Conservation (phyloP, 2,888 invertebrate genomes). For the Lottia scabra region DNA sequence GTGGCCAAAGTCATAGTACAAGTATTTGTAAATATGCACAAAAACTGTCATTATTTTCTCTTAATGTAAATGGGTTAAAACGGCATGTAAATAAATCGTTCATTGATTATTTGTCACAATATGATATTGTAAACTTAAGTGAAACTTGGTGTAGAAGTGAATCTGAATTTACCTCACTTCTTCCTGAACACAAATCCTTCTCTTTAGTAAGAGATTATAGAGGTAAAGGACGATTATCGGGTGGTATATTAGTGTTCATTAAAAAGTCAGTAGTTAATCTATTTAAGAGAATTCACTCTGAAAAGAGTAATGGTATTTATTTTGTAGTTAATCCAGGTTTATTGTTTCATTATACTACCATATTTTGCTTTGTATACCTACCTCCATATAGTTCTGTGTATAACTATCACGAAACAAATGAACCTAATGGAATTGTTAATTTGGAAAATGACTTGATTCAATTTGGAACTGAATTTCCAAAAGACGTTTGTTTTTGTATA, state of each 20-base stretch:
- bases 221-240: background rate
- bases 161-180: too few relatives aligned
- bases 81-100: background rate
- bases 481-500: background rate
- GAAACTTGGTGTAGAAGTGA: background rate
- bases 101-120: background rate
- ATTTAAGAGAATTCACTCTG: background rate
- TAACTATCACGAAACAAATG: background rate
- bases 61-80: constrained; percentile 1
- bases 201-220: background rate
- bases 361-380: background rate
- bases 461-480: background rate
- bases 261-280: background rate
- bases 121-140: background rate
- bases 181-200: background rate
- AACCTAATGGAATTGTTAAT: background rate
- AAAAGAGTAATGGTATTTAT: background rate
- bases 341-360: background rate
- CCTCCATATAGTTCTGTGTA: background rate
- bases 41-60: background rate
- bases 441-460: background rate
- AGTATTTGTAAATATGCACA: background rate
- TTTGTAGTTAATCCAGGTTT: background rate
- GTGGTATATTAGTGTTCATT: background rate
- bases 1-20: background rate